A percentile compares a stretch with the other conserved stretches of the same genome.
These are phyloP conservation scores for Mesodorylaimus sp. DNA, from an alignment of 2,888 invertebrate genomes.

Conservation along the genomic window DNA sequence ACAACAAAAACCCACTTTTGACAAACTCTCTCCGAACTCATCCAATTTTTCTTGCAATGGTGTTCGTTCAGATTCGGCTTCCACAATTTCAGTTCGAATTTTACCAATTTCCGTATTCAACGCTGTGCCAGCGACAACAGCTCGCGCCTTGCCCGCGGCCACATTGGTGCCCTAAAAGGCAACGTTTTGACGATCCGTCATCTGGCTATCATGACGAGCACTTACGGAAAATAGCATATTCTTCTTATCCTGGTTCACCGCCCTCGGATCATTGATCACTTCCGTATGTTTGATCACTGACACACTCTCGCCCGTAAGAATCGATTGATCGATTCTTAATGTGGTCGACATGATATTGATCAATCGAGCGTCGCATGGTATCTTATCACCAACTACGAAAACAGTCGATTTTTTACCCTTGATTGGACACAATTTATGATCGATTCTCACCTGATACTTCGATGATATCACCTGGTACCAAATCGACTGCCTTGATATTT, in stretches of 20 bases:
- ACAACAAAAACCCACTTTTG: conserved; percentile 60
- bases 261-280: conserved; percentile 84
- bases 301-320: conserved; percentile 86
- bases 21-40: conserved; percentile 97
- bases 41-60: conserved; percentile 98
- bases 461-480: conserved; percentile 95
- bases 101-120: conserved; percentile 97
- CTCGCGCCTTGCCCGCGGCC: conserved; percentile 94
- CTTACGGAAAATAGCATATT: conserved; percentile 81
- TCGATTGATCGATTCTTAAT: conserved; percentile 96
- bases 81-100: conserved; percentile 97
- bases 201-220: background rate
- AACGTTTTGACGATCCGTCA: background rate
- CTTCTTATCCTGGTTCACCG: conserved; percentile 99
- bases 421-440: background rate
- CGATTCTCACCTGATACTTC: conserved; percentile 63
- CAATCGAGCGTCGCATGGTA: conserved; percentile 94
- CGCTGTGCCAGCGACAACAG: conserved; percentile 91
- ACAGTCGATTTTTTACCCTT: too few species aligned
- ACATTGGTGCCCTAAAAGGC: conserved; percentile 73
- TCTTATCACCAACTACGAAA: conserved; percentile 87
- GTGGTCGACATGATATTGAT: conserved; percentile 93
- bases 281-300: conserved; percentile 99
- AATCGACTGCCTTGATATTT: conserved; percentile 86
- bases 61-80: conserved; percentile 98